phyloP scores from a whole-genome alignment of 2,888 invertebrate species.

The Timema cristinae region DNA sequence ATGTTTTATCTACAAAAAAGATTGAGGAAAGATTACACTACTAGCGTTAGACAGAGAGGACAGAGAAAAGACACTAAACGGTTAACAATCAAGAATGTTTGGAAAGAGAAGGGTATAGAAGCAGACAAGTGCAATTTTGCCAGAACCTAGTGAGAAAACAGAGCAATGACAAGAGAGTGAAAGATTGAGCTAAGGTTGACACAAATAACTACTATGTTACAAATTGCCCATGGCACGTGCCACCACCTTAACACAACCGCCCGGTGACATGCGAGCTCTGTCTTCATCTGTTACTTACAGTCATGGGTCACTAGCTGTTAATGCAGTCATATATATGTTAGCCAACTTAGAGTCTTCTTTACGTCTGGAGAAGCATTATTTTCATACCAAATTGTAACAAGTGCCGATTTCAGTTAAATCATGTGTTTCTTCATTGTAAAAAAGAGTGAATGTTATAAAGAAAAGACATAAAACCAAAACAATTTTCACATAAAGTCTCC shows the following conservation, averaged over 20 bases:
- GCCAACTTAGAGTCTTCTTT: no score
- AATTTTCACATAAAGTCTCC: no score
- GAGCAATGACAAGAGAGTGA: constrained; percentile 31
- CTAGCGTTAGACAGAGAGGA: constrained; percentile 24
- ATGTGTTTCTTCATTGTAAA: constrained; percentile 8
- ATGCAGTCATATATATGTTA: no score
- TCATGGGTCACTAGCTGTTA: no score
- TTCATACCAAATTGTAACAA: no score
- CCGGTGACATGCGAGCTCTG: constrained; percentile 26
- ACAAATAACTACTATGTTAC: constrained; percentile 27
- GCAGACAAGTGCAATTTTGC: constrained; percentile 30
- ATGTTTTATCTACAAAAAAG: not conserved
- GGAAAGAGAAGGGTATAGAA: constrained; percentile 26
- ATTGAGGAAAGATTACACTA: constrained; percentile 19
- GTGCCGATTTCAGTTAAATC: not conserved
- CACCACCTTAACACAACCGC: constrained; percentile 30
- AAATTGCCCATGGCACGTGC: constrained; percentile 30
- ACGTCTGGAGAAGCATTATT: no score
- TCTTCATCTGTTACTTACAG: constrained; percentile 2
- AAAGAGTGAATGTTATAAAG: not conserved
- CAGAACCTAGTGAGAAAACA: constrained; percentile 31
- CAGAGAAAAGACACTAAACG: constrained; percentile 22
- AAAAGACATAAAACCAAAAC: no score
- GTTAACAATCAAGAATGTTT: constrained; percentile 1
- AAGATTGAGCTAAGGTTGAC: constrained; percentile 26